Evolutionary conservation across 2,797 vertebrate genomes (phyloP), one percentile per base, ranked within the genome.

Genomic region (Pantherophis alleghaniensis): DNA sequence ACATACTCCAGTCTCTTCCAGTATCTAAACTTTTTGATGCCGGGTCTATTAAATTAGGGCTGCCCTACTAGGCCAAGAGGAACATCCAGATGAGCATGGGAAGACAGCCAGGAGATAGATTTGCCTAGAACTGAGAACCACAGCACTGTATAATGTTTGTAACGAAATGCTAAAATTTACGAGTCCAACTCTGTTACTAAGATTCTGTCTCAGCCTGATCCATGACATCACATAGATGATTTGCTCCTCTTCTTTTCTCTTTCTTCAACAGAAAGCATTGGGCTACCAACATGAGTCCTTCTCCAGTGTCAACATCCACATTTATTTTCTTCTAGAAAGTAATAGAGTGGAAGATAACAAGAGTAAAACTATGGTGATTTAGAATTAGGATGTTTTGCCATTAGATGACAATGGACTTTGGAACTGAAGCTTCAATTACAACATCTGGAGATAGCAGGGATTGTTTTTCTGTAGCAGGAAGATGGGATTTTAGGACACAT

Each of bases 1-100:
- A 96, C 74, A 69, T 94, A 92, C 90, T 94, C 56, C 93, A 57
- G 22, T 94, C 96, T 56, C 66, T 96, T 55, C 79, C 93, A 56
- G 18, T 57, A 63, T 51, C 91, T 93, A 83, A 16, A 32, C 57
- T 83, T 86, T 92, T 89, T 90, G 16, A 6, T 61, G 26, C 91
- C 56, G 90, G 86, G 37, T 3, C 74, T 47, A 37, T 51, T 92
- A 42, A 94, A 32, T 79, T 79, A 79, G 69, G 69, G 7, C 18
- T 42, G 2, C 32, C 32, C 7, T 79, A 79, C 74, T 79, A 79
- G 9, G 37, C 37, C 66, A 74, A 16, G 9, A 42, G 9, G 74
- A 42, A 11, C 37, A 79, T 42, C 69, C 69, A 79, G 69, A 79
- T 79, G 32, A 42, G 7, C 32, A 79, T 37, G 37, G 37, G 37